Conservation (phyloP, 2,888 invertebrate species). For the Andrena flavipes region DNA sequence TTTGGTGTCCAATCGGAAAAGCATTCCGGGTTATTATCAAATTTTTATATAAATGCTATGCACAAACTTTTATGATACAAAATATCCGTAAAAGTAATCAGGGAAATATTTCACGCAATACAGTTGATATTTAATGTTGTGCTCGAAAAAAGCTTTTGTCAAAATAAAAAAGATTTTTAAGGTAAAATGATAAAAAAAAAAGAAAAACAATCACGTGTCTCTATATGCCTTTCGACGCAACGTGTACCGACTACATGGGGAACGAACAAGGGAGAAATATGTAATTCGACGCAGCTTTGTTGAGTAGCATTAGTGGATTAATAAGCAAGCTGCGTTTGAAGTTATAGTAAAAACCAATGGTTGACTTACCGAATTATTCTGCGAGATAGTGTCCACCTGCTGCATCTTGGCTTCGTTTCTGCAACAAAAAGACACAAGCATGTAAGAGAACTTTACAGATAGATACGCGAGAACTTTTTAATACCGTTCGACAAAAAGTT, state of each 20-base stretch:
- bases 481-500: slow-evolving; percentile 32
- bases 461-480: slow-evolving; percentile 5
- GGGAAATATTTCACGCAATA: neutral
- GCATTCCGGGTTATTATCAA: slow-evolving; percentile 12
- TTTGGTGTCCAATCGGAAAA: slow-evolving; percentile 28
- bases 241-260: slow-evolving; percentile 46
- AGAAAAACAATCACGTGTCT: slow-evolving; percentile 9
- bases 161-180: neutral
- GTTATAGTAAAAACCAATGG: slow-evolving; percentile 20
- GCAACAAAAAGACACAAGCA: slow-evolving; percentile 76
- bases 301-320: slow-evolving; percentile 68
- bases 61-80: neutral
- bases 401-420: slow-evolving; percentile 87
- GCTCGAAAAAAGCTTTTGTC: neutral
- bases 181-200: neutral
- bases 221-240: slow-evolving; percentile 33
- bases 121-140: neutral
- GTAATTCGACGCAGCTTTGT: slow-evolving; percentile 55
- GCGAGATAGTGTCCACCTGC: slow-evolving; percentile 87
- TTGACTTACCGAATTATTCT: slow-evolving; percentile 86
- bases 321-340: slow-evolving; percentile 65
- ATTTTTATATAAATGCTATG: slow-evolving; percentile 8
- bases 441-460: slow-evolving; percentile 34
- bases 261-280: slow-evolving; percentile 36
- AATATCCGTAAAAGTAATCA: neutral